Conservation (phyloP, 2,797 vertebrate species). For the Peromyscus aztecus region DNA sequence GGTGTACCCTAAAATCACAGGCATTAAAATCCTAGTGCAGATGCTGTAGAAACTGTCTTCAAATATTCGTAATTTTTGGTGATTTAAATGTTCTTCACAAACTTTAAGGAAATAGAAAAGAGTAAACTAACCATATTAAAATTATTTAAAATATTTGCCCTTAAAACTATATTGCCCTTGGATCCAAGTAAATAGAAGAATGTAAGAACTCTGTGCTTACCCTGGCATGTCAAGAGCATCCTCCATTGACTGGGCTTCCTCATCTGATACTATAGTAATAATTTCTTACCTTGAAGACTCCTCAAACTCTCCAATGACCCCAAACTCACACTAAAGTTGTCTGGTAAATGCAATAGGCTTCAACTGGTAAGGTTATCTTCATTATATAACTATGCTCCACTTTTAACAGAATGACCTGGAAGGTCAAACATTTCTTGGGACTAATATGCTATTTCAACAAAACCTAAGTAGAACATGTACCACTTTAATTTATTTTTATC, state of each 20-base stretch:
- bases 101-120: neutral
- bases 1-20: neutral
- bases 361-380: neutral
- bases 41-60: neutral
- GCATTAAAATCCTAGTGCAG: neutral
- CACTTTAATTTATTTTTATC: neutral
- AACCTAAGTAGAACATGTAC: neutral
- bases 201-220: neutral
- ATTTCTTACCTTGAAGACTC: neutral
- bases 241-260: neutral
- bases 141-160: neutral
- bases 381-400: neutral
- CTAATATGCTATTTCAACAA: neutral
- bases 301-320: too few species aligned
- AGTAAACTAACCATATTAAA: neutral
- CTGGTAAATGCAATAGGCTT: neutral
- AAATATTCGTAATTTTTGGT: neutral
- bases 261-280: neutral
- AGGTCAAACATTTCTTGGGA: neutral
- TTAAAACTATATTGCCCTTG: neutral
- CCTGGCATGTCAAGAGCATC: neutral
- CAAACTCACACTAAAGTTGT: neutral
- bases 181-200: neutral
- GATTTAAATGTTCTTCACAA: neutral
- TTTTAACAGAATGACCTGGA: neutral